Base-by-base conservation (phyloP, 35 echinoderm and acorn worm genomes). In the Amphiura filiformis region DNA sequence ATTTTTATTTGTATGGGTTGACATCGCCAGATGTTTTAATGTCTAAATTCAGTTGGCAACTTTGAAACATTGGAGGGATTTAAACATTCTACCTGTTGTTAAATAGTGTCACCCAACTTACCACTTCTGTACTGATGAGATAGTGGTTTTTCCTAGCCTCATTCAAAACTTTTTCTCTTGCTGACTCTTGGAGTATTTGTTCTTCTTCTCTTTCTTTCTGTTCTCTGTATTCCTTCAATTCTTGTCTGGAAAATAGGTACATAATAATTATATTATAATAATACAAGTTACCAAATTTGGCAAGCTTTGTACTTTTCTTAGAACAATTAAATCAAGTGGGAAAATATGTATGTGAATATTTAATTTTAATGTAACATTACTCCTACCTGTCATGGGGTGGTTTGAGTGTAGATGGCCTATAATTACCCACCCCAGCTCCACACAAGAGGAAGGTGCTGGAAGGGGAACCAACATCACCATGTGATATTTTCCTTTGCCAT, bases 91-190 rank as follows among this genome's bases (percentile, higher is more conserved):
- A n/a, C n/a, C n/a, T n/a, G n/a, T n/a, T n/a, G 41, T 47, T 47
- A 4, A 47, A 47, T 47, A 47, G 41, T 9, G 5, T 47, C 5
- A 47, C 17, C 41, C 41, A 12, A 75, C 84, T 95, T 84, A 99
- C 96, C 90, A 99, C 96, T 84, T 99, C 86, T 31, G 96, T 99
- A 80, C 96, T 99, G 20, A 99, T 78, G 75, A 99, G 90, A 82
- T 99, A 99, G 18, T 93, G 96, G 39, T 99, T 87, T 79, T 92
- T 94, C 0, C 79, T 44, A 32, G 96, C 96, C 57, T 99, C 93
- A 57, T 89, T 91, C 75, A 90, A 56, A 12, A 97, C 82, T 86
- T 82, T 97, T 33, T 86, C 81, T 47, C 90, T 87, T 23, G 84
- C 80, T 42, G 87, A 80, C 80, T 80, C 39, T 52, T 99, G 92